phyloP scores from a whole-genome alignment of 2,888 invertebrate genomes.

The Eutolmus rufibarbis region DNA sequence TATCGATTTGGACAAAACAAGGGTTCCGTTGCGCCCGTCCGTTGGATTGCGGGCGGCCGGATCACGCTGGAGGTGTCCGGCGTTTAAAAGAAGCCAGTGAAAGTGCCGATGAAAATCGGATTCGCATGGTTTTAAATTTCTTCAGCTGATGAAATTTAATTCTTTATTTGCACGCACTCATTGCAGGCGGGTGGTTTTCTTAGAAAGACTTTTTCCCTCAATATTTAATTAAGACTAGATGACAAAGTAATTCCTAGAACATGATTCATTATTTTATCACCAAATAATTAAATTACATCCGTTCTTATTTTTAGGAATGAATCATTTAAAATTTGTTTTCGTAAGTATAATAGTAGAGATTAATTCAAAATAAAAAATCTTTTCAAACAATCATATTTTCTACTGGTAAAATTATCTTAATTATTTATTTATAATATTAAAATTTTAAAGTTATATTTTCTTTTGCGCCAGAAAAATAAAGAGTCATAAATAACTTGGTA shows the following conservation, averaged over 20 bases:
- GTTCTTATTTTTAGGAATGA: background rate
- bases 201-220: background rate
- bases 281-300: background rate
- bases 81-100: background rate
- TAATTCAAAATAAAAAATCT: too few species aligned
- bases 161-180: background rate
- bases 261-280: background rate
- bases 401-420: too few species aligned
- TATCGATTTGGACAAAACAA: background rate
- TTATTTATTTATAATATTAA: too few species aligned
- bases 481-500: too few species aligned
- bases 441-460: too few species aligned
- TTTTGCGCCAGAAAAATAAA: too few species aligned
- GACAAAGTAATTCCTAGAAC: background rate
- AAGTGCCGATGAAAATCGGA: background rate
- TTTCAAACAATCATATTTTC: too few species aligned
- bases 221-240: too few species aligned
- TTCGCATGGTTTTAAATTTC: background rate
- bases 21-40: background rate
- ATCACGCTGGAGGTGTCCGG: background rate
- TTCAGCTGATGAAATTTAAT: background rate
- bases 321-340: background rate
- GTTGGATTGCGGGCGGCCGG: background rate
- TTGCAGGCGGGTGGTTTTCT: background rate
- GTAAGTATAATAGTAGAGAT: too few species aligned